Evolutionary conservation across 2,888 invertebrate species (phyloP), one percentile per base, ranked within the genome.

Genomic region (Tyria jacobaeae): DNA sequence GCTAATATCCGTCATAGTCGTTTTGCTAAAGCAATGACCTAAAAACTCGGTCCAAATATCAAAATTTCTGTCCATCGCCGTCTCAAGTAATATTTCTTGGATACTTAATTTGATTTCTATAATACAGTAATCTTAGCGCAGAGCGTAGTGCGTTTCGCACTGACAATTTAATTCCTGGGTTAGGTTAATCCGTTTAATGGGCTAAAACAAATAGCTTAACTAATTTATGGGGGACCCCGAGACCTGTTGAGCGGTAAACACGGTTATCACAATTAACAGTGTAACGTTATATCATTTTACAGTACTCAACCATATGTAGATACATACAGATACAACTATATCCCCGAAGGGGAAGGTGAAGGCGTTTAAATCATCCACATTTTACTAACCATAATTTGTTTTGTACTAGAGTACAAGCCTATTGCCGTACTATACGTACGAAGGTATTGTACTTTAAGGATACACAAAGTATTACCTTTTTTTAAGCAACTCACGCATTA

Each of bases 1-100:
- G 53, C 56, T 68, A 73, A 73, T 73, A 75, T 79, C 72, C 72
- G 67, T 31, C 62, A 41, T 59, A 70, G 59, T 50, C 66, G 53
- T 70, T 76, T 68, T 63, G 59, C 55, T 70, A 57, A 71, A 76
- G 71, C 69, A 75, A 74, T 66, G 56, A 54, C 62, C 60, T 65
- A 48, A 57, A 60, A 75, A 66, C 53, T 66, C 63, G 15, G 25
- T 17, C 51, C 51, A 6, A 44, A 47, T 52, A 66, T 80, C 67
- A n/a, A n/a, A n/a, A n/a, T 69, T 63, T 21, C 31, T 53, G 50
- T 51, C 50, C 57, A 34, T 57, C 55, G 39, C 34, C 47, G 62
- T 55, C 17, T 62, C 12, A 17, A 39, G 3, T 7, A 64, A 55
- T 51, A 41, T 70, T 65, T 53, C 51, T 60, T 27, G 9, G 47